Percentiles rank a stretch among this genome's conserved stretches.
Evolutionary conservation across 2,888 invertebrate species (phyloP).

Genomic region (Trichacis sp.): DNA sequence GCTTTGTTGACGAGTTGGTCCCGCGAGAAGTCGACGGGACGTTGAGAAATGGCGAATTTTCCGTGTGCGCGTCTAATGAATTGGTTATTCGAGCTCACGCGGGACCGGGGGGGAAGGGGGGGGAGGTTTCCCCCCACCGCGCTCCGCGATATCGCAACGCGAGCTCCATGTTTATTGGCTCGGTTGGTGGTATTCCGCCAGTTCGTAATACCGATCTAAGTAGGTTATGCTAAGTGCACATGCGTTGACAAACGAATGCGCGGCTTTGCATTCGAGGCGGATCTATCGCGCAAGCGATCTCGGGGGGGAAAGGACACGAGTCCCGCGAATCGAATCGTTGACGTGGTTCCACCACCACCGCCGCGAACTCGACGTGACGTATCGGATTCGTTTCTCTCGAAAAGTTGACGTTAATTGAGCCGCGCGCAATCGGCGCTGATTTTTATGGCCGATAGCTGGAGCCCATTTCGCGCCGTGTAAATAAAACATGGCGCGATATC

Average conservation of each 20-base stretch:
- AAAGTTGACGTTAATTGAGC: slow-evolving; percentile 1
- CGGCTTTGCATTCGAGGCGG: slow-evolving; percentile 35
- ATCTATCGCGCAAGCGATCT: slow-evolving; percentile 40
- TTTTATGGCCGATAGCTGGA: too few species aligned
- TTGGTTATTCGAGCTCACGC: not conserved
- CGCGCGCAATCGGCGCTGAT: slow-evolving; percentile 1
- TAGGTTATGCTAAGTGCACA: slow-evolving; percentile 41
- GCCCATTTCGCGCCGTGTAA: too few species aligned
- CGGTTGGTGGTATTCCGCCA: slow-evolving; percentile 32
- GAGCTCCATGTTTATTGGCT: slow-evolving; percentile 28
- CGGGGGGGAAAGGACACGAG: slow-evolving; percentile 34
- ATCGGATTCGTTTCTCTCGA: slow-evolving; percentile 14
- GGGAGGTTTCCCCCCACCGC: too few species aligned
- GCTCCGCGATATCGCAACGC: not conserved
- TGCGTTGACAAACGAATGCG: slow-evolving; percentile 43
- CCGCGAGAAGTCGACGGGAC: too few species aligned
- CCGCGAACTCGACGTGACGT: too few species aligned
- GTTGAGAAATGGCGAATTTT: too few species aligned
- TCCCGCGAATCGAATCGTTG: slow-evolving; percentile 37
- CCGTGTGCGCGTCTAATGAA: not conserved
- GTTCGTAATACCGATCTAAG: slow-evolving; percentile 38
- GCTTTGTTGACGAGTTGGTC: too few species aligned
- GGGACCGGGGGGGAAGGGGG: too few species aligned
- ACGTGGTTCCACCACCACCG: slow-evolving; percentile 25
- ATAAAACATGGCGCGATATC: too few species aligned